Evolutionary conservation across 1,140 invertebrate species (phyloP).

Genomic region (Prorops nasuta): DNA sequence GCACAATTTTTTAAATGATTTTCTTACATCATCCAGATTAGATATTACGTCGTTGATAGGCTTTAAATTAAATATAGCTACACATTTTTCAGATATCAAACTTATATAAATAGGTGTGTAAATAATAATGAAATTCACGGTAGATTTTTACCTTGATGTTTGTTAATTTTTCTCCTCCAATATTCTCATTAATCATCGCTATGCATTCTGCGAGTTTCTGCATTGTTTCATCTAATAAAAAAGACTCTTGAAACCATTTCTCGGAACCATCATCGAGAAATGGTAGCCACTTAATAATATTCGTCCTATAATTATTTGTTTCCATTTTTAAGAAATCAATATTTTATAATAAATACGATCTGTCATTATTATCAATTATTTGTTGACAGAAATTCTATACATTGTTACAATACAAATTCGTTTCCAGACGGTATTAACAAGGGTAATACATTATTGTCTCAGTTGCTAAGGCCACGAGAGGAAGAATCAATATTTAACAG

Average conservation of each 20-base stretch:
- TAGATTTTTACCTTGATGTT: not conserved
- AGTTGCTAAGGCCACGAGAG: too few relatives aligned
- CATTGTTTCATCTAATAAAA: constrained; percentile 20
- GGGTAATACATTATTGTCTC: too few relatives aligned
- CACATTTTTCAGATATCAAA: not conserved
- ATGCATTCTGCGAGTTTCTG: constrained; percentile 20
- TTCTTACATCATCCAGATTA: constrained; percentile 17
- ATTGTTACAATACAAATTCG: too few relatives aligned
- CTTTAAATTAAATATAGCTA: constrained; percentile 12
- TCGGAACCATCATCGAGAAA: constrained; percentile 15
- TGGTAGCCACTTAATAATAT: constrained; percentile 38
- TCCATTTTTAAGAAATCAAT: not conserved
- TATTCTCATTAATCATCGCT: constrained; percentile 21
- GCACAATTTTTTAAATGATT: constrained; percentile 21
- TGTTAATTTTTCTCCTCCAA: not conserved
- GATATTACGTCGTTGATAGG: constrained; percentile 13
- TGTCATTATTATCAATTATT: too few relatives aligned
- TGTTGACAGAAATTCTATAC: too few relatives aligned
- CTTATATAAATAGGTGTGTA: not conserved
- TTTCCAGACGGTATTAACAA: too few relatives aligned
- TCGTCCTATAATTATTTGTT: constrained; percentile 35
- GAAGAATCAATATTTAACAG: too few relatives aligned
- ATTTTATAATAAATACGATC: not conserved
- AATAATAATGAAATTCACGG: not conserved
- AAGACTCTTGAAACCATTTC: constrained; percentile 27